Percentiles rank a stretch among this genome's conserved stretches.
These are phyloP conservation scores for Hydrotaea diabolus DNA, from an alignment of 2,888 invertebrate genomes.

Conservation along the genomic window DNA sequence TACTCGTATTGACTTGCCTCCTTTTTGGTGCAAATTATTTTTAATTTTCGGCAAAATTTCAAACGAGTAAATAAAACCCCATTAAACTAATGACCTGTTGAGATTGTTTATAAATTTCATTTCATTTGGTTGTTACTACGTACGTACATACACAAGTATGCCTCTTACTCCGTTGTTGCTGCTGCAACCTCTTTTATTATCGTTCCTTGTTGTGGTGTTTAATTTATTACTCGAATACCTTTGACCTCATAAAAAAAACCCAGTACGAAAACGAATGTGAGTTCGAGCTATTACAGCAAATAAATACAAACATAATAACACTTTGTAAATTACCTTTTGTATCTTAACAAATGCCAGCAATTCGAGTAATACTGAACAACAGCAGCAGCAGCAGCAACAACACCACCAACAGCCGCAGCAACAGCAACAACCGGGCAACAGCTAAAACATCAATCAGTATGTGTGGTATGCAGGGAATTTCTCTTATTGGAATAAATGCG, in stretches of 20 bases:
- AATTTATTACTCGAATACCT: constrained; percentile 34
- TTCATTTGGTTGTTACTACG: constrained; percentile 10
- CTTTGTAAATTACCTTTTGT: constrained; percentile 39
- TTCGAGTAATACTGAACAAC: constrained; percentile 18
- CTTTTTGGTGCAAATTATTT: constrained; percentile 27
- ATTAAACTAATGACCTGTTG: constrained; percentile 68
- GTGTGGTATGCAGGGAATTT: constrained; percentile 21
- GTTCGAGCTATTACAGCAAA: constrained; percentile 12
- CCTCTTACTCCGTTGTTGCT: constrained; percentile 1
- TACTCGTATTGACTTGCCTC: neutral
- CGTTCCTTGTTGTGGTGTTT: constrained; percentile 28
- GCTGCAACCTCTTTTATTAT: constrained; percentile 26
- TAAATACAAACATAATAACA: constrained; percentile 38
- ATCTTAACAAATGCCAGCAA: constrained; percentile 26
- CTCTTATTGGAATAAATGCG: constrained; percentile 20
- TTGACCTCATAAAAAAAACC: constrained; percentile 36
- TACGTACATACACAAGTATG: too few species aligned
- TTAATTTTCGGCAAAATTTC: constrained; percentile 38
- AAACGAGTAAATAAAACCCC: constrained; percentile 54
- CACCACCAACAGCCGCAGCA: neutral
- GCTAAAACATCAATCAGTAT: constrained; percentile 24
- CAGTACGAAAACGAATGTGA: constrained; percentile 18
- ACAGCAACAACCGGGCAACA: neutral
- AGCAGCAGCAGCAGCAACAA: neutral
- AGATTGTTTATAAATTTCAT: constrained; percentile 57